phyloP scores from a whole-genome alignment of 2,888 invertebrate species.

The Drosophila subsilvestris region DNA sequence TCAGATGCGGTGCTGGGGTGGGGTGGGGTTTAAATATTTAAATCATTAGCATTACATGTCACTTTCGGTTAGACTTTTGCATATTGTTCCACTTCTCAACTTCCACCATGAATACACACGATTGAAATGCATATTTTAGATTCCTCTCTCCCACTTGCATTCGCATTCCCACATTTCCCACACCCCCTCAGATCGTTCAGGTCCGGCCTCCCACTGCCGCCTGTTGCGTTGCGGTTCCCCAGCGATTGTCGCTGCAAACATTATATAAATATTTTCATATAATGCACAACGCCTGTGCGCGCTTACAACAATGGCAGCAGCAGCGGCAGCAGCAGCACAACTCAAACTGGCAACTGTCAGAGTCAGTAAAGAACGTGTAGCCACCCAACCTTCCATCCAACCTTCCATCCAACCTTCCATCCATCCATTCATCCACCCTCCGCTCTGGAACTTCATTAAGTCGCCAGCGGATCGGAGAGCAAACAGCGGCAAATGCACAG shows the following conservation, averaged over 20 bases:
- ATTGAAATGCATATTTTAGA: conserved; percentile 31
- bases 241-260: background rate
- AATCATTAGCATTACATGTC: background rate
- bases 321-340: background rate
- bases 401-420: background rate
- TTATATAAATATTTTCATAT: conserved; percentile 52
- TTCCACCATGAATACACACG: background rate
- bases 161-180: background rate
- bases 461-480: conserved; percentile 27
- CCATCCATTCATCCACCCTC: background rate
- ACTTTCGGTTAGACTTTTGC: conserved; percentile 14
- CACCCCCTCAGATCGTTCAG: conserved; percentile 9
- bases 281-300: conserved; percentile 38
- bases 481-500: conserved; percentile 47
- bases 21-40: background rate
- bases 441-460: conserved; percentile 63
- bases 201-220: conserved; percentile 35
- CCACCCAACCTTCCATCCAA: conserved; percentile 6
- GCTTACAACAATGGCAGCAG: conserved; percentile 43
- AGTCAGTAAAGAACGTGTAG: conserved; percentile 53
- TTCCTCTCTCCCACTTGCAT: conserved; percentile 2
- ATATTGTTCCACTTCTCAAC: conserved; percentile 27
- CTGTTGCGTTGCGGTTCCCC: conserved; percentile 37
- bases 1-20: background rate
- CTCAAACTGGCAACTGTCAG: conserved; percentile 64